Conservation (phyloP, 1,140 invertebrate species). For the Cryptotermes secundus region DNA sequence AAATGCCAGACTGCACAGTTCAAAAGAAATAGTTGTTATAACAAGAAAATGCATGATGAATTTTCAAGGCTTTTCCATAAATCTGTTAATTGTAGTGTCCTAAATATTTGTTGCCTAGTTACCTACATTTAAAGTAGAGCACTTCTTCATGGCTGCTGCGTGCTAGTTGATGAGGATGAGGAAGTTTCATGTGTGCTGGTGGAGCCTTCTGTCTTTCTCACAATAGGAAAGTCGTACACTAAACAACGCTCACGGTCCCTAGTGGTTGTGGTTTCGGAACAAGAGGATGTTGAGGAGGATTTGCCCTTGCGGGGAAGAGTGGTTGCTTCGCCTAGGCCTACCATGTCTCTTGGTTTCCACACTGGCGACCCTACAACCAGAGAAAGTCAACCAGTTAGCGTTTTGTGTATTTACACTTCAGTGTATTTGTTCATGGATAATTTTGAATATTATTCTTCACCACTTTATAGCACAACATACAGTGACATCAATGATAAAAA, state of each 20-base stretch:
- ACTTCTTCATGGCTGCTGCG: conserved; percentile 27
- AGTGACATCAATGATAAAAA: neutral
- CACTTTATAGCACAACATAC: neutral
- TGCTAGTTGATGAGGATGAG: conserved; percentile 27
- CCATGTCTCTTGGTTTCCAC: conserved; percentile 83
- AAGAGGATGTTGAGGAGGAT: conserved; percentile 48
- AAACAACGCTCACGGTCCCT: conserved; percentile 44
- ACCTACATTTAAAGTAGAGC: neutral
- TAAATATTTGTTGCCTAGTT: conserved; percentile 15
- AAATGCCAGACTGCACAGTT: neutral
- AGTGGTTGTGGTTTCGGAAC: conserved; percentile 42
- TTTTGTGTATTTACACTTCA: neutral
- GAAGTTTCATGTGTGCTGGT: conserved; percentile 22
- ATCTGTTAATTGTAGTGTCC: neutral
- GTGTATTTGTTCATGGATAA: neutral
- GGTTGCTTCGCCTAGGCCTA: conserved; percentile 41
- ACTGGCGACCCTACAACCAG: conserved; percentile 82
- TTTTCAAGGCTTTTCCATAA: neutral
- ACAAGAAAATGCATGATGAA: too few species aligned
- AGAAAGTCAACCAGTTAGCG: conserved; percentile 40
- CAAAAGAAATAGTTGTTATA: neutral
- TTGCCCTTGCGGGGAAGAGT: conserved; percentile 50
- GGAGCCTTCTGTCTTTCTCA: conserved; percentile 22
- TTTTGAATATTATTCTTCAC: neutral
- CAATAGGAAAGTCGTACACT: conserved; percentile 38